Evolutionary conservation across 2,888 invertebrate species (phyloP).

Genomic region (Hyppa rectilinea): DNA sequence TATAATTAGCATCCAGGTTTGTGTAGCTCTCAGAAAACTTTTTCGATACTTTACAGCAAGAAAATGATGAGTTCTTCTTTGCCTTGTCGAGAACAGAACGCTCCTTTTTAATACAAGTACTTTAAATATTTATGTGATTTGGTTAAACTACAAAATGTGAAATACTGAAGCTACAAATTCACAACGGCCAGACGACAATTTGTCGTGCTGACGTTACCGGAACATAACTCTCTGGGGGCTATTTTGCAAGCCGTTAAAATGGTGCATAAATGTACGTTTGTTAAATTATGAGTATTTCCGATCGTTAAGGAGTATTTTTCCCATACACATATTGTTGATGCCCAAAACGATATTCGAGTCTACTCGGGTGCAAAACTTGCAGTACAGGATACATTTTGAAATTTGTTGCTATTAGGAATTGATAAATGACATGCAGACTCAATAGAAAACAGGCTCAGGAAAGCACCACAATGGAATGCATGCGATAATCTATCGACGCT

Average conservation of each 20-base stretch:
- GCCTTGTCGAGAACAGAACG: neutral
- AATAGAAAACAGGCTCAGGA: slow-evolving; percentile 37
- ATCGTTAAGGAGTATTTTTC: slow-evolving; percentile 55
- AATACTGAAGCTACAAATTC: slow-evolving; percentile 77
- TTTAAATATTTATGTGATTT: slow-evolving; percentile 38
- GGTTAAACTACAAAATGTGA: slow-evolving; percentile 67
- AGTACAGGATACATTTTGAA: slow-evolving; percentile 10
- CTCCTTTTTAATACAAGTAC: slow-evolving; percentile 11
- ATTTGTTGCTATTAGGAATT: slow-evolving; percentile 33
- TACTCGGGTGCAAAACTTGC: slow-evolving; percentile 3
- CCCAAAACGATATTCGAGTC: slow-evolving; percentile 17
- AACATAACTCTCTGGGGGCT: slow-evolving; percentile 78
- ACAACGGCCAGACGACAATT: slow-evolving; percentile 83
- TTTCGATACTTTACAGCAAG: neutral
- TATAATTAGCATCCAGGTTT: neutral
- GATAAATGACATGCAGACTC: slow-evolving; percentile 39
- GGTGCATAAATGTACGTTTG: slow-evolving; percentile 70
- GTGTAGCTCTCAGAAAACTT: neutral
- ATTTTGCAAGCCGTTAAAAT: slow-evolving; percentile 81
- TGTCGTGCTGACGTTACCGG: slow-evolving; percentile 80
- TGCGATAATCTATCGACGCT: slow-evolving; percentile 65
- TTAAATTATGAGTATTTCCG: slow-evolving; percentile 55
- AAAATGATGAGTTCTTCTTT: neutral
- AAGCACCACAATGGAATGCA: slow-evolving; percentile 64
- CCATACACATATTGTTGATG: slow-evolving; percentile 30